Percentiles rank a stretch among this genome's conserved stretches.
phyloP scores from a whole-genome alignment of 2,113 vertebrate species.

The Corythoichthys intestinalis region DNA sequence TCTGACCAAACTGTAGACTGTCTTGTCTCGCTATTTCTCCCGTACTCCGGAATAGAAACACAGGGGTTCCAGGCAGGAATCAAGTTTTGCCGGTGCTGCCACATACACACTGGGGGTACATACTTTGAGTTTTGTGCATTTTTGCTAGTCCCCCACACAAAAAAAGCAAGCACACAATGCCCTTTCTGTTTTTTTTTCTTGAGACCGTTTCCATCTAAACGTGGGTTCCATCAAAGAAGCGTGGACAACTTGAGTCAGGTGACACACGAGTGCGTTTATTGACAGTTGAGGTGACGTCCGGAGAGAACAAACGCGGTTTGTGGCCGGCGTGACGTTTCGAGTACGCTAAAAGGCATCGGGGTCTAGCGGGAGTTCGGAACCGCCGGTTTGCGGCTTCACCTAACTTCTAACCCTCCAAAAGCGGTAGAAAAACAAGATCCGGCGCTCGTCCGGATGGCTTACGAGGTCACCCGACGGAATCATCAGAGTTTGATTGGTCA shows the following conservation, averaged over 20 bases:
- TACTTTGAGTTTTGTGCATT: too few species aligned
- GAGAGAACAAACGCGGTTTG: neutral
- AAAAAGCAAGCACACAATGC: too few species aligned
- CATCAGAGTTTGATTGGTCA: neutral
- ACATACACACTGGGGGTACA: too few species aligned
- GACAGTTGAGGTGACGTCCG: neutral
- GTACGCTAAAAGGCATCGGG: neutral
- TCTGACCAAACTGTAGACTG: too few species aligned
- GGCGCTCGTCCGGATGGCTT: neutral
- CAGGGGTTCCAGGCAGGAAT: too few species aligned
- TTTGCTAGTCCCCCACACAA: too few species aligned
- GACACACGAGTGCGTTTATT: slow-evolving; percentile 1
- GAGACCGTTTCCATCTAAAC: too few species aligned
- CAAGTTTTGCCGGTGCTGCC: too few species aligned
- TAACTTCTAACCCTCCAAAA: neutral
- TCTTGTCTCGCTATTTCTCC: too few species aligned
- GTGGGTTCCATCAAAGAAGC: neutral
- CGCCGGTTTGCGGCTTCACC: too few species aligned
- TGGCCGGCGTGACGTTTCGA: neutral
- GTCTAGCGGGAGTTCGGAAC: neutral
- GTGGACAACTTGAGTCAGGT: neutral
- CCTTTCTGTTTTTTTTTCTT: too few species aligned
- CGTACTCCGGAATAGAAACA: too few species aligned
- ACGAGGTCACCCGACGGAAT: neutral
- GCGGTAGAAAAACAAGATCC: neutral